These are phyloP conservation scores for Trypoxylon attenuatum DNA, from an alignment of 2,888 invertebrate genomes.

Conservation along the genomic window DNA sequence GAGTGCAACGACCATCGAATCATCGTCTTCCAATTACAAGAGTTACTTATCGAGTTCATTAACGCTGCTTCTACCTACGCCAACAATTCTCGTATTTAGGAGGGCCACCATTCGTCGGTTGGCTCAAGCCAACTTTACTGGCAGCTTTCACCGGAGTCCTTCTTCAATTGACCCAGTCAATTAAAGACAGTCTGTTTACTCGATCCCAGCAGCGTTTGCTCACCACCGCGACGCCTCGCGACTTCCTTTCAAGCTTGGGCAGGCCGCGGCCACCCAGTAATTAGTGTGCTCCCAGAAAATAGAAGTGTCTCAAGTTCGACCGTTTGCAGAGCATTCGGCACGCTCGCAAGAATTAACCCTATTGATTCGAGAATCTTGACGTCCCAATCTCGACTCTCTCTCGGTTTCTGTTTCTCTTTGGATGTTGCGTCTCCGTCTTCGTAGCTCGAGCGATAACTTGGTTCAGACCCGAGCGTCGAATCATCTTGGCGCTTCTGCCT, in stretches of 20 bases:
- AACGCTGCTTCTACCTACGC: background rate
- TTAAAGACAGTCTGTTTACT: background rate
- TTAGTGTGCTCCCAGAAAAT: conserved; percentile 36
- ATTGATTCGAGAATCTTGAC: conserved; percentile 36
- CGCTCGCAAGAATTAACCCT: conserved; percentile 44
- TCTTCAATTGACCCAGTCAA: too few species aligned
- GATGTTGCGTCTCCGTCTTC: background rate
- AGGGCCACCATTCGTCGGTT: too few species aligned
- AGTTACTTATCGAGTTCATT: background rate
- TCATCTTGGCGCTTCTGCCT: conserved; percentile 25
- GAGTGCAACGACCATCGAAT: too few species aligned
- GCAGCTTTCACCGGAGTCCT: too few species aligned
- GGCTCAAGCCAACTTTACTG: too few species aligned
- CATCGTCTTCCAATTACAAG: conserved; percentile 23
- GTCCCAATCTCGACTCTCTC: background rate
- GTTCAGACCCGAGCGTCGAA: conserved; percentile 32
- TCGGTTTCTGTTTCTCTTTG: conserved; percentile 7
- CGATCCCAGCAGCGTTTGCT: too few species aligned
- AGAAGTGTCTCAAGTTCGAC: conserved; percentile 22
- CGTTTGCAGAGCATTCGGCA: conserved; percentile 24
- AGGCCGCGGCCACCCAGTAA: conserved; percentile 28
- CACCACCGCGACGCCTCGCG: too few species aligned
- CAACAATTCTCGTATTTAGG: background rate
- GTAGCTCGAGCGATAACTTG: conserved; percentile 33
- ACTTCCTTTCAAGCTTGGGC: background rate